Evolutionary conservation across 2,113 vertebrate species (phyloP).

Genomic region (Sceloporus undulatus): DNA sequence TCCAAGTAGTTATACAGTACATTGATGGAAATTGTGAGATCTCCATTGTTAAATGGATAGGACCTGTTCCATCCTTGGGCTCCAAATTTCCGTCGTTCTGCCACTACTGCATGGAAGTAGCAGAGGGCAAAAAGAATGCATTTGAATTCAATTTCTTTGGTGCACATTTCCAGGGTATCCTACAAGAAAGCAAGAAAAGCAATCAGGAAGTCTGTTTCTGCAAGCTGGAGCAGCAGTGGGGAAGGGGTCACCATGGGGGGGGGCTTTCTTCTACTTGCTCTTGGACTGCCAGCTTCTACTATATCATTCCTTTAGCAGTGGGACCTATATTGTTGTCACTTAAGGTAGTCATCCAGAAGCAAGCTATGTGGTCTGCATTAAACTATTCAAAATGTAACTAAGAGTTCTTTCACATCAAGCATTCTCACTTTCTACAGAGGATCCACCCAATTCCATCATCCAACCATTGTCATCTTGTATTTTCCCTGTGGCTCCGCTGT

Average conservation of each 20-base stretch:
- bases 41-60: conserved; percentile 80
- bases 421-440: neutral
- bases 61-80: conserved; percentile 81
- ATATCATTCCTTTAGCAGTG: neutral
- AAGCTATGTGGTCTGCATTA: neutral
- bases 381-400: neutral
- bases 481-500: neutral
- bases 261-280: too few species aligned
- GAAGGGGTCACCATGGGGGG: too few species aligned
- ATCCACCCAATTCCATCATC: neutral
- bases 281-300: too few species aligned
- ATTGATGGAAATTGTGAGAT: conserved; percentile 78
- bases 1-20: conserved; percentile 82
- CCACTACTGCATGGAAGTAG: conserved; percentile 80
- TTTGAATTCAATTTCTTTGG: conserved; percentile 79
- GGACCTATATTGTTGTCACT: neutral
- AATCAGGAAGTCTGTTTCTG: neutral
- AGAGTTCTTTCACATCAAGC: neutral
- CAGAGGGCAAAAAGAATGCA: conserved; percentile 78
- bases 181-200: neutral
- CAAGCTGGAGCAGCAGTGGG: too few species aligned
- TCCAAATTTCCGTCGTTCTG: conserved; percentile 79
- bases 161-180: conserved; percentile 82
- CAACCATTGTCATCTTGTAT: neutral
- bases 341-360: neutral